These are phyloP conservation scores for Epizoanthus illoricatus DNA, from an alignment of 92 coral and sea anemone species.

Conservation along the genomic window DNA sequence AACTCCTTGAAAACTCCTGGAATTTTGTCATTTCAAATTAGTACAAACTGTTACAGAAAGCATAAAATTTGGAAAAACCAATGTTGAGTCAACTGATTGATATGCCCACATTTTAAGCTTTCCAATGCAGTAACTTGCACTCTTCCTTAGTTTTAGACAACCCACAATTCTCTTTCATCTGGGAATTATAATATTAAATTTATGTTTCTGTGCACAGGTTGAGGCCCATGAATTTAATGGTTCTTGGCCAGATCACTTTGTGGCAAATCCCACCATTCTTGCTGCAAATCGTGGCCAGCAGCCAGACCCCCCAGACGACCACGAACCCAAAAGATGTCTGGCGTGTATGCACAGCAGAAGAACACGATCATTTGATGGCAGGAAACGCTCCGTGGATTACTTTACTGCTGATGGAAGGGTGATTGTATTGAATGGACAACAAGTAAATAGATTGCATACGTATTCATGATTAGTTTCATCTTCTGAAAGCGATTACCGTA, in stretches of 20 bases:
- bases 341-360: constrained; percentile 76
- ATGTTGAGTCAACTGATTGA: no score
- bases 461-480: no score
- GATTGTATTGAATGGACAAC: constrained; percentile 32
- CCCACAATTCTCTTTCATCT: background rate
- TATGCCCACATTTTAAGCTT: no score
- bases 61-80: no score
- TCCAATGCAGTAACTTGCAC: no score
- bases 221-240: constrained; percentile 80
- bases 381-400: constrained; percentile 62
- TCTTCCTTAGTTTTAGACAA: background rate
- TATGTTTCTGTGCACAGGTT: constrained; percentile 52
- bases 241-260: constrained; percentile 95
- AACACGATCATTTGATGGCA: constrained; percentile 67
- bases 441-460: background rate
- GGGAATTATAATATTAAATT: background rate
- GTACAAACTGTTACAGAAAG: no score
- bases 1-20: no score
- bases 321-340: constrained; percentile 85
- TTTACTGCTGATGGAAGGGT: constrained; percentile 44
- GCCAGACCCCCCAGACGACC: constrained; percentile 50
- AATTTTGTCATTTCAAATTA: no score
- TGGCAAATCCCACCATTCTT: constrained; percentile 62
- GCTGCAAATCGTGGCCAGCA: constrained; percentile 32
- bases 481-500: no score